Evolutionary conservation across 2,797 vertebrate species (phyloP).

Genomic region (Karalla daura): DNA sequence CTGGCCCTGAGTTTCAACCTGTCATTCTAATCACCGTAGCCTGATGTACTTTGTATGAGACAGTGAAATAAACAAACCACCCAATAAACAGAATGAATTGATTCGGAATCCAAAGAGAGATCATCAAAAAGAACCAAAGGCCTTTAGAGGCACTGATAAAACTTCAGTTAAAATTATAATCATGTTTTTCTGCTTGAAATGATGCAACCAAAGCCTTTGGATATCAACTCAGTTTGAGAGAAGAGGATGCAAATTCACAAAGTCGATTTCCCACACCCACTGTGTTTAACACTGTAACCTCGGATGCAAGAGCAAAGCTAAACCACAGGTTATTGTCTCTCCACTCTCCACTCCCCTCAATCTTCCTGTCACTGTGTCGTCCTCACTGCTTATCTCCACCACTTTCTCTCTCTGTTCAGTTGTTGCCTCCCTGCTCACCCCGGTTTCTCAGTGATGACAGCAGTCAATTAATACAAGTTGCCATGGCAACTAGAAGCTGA

Average conservation of each 20-base stretch:
- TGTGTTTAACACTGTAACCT: conserved; percentile 40
- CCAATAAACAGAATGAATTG: conserved; percentile 2
- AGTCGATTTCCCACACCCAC: conserved; percentile 40
- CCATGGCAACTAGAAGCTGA: conserved; percentile 71
- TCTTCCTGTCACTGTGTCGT: conserved; percentile 17
- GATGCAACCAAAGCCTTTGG: conserved; percentile 37
- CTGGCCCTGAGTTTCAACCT: not conserved
- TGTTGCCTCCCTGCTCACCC: conserved; percentile 6
- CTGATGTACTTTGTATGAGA: not conserved
- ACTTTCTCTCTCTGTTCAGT: not conserved
- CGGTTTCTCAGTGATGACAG: conserved; percentile 17
- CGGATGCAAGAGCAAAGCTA: conserved; percentile 22
- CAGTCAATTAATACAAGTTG: conserved; percentile 72
- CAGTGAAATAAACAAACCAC: not conserved
- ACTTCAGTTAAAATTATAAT: conserved; percentile 2
- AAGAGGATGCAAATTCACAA: conserved; percentile 35
- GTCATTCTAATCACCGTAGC: conserved; percentile 2
- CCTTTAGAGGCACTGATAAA: not conserved
- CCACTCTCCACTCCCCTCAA: not conserved
- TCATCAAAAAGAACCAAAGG: not conserved
- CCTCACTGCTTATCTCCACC: not conserved
- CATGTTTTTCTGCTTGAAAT: not conserved
- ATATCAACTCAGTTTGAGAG: conserved; percentile 22
- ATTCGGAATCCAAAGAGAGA: conserved; percentile 10
- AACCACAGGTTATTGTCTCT: conserved; percentile 37